Base-by-base conservation (phyloP, 1,140 invertebrate species). In the Drosophila tropicalis region DNA sequence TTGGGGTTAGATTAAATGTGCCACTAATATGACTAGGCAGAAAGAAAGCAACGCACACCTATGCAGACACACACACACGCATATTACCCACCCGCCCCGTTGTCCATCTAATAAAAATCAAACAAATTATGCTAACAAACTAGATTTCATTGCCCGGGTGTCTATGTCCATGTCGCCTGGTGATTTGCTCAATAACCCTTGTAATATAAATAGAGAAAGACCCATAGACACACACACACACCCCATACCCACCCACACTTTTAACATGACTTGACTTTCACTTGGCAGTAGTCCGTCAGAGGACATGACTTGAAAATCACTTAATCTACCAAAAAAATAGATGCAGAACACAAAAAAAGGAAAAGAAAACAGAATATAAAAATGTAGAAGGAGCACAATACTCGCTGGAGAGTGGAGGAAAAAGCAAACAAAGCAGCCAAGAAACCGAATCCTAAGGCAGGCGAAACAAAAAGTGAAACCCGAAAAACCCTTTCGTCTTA, bases 111-210 rank as follows among this genome's bases (percentile, higher is more conserved):
- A 89, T 90, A 84, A 89, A 89, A 89, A 89, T 89, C 87, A 90
- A 90, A 90, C 87, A 90, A 90, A 90, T 90, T 90, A 90, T 90
- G 86, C 83, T 74, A 87, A 83, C 87, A 90, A 90, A 90, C 87
- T 80, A 70, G 86, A 90, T 90, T 90, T 90, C 68, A 74, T 73
- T 56, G 79, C 79, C 67, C 54, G 29, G 25, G 47, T 60, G 68
- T 85, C 78, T 66, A 36, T 72, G 55, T 44, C 55, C 69, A 25
- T 60, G 72, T 76, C 66, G 79, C 67, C 64, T 73, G 81, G 87
- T 90, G 87, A 90, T 90, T 90, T 90, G 89, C 89, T 85, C 89
- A 90, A 90, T 90, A 90, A 89, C 83, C 89, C 89, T 91, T 90
- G 89, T 90, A 90, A 90, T 90, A 81, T 82, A 84, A 89, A 89